These are phyloP conservation scores for Urocolius indicus DNA, from an alignment of 2,113 vertebrate genomes.

Conservation along the genomic window DNA sequence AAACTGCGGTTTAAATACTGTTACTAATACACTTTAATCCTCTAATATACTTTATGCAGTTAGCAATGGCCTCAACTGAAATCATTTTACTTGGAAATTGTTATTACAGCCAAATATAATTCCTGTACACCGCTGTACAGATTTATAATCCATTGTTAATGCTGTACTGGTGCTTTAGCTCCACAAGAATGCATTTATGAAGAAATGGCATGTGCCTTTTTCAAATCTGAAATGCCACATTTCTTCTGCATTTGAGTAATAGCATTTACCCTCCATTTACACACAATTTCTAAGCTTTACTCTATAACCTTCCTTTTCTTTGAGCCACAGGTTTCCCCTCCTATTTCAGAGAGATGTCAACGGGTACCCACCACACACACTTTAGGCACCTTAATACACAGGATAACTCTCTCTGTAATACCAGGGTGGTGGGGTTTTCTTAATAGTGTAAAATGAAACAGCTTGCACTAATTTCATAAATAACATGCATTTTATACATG, in stretches of 20 bases:
- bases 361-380: not conserved
- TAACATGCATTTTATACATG: not conserved
- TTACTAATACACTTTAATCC: not conserved
- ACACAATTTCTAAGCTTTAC: not conserved
- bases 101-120: not conserved
- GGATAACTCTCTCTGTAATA: not conserved
- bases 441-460: not conserved
- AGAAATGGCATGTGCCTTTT: not conserved
- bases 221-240: not conserved
- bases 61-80: not conserved
- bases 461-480: not conserved
- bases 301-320: not conserved
- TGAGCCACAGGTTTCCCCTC: not conserved
- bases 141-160: not conserved
- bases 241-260: not conserved
- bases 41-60: not conserved
- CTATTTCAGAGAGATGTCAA: not conserved
- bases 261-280: not conserved
- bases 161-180: not conserved
- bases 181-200: not conserved
- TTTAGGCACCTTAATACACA: not conserved
- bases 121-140: not conserved
- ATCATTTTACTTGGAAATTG: not conserved
- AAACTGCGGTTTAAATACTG: not conserved
- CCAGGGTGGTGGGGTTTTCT: fast-evolving